phyloP scores from a whole-genome alignment of 1,140 invertebrate genomes.

The Orius insidiosus region DNA sequence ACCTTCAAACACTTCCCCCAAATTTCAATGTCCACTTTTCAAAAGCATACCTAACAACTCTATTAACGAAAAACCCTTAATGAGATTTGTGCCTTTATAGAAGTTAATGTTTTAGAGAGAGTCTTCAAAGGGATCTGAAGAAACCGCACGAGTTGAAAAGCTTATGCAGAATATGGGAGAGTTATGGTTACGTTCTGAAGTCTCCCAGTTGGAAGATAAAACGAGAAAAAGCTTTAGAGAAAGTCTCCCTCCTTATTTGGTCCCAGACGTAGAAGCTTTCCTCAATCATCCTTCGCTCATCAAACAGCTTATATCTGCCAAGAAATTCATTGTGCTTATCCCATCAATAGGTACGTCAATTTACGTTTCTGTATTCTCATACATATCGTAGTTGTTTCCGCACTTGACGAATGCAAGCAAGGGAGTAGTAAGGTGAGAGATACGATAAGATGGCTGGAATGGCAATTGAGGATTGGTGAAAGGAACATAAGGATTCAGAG shows the following conservation, averaged over 20 bases:
- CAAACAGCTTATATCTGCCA: constrained; percentile 55
- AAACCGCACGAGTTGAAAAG: constrained; percentile 7
- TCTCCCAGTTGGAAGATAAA: constrained; percentile 44
- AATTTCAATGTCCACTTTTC: too few species aligned
- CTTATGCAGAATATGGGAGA: constrained; percentile 39
- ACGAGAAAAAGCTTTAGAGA: constrained; percentile 21
- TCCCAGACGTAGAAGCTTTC: constrained; percentile 52
- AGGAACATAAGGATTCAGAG: constrained; percentile 64
- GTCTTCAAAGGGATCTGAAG: not conserved
- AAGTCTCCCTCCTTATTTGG: constrained; percentile 51
- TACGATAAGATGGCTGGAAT: constrained; percentile 79
- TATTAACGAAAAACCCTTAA: too few species aligned
- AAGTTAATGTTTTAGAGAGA: too few species aligned
- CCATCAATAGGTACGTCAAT: constrained; percentile 50
- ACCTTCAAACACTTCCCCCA: too few species aligned
- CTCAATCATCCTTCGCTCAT: constrained; percentile 51
- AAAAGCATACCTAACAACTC: too few species aligned
- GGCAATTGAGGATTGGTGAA: constrained; percentile 66
- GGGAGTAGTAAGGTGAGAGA: constrained; percentile 54
- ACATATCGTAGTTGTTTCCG: constrained; percentile 55
- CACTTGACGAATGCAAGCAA: constrained; percentile 68
- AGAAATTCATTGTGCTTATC: constrained; percentile 62
- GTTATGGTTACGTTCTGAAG: constrained; percentile 55
- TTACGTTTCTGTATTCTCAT: constrained; percentile 2
- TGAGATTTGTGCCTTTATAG: too few species aligned